Conservation (phyloP, 2,797 vertebrate species). For the Serranus cabrilla region DNA sequence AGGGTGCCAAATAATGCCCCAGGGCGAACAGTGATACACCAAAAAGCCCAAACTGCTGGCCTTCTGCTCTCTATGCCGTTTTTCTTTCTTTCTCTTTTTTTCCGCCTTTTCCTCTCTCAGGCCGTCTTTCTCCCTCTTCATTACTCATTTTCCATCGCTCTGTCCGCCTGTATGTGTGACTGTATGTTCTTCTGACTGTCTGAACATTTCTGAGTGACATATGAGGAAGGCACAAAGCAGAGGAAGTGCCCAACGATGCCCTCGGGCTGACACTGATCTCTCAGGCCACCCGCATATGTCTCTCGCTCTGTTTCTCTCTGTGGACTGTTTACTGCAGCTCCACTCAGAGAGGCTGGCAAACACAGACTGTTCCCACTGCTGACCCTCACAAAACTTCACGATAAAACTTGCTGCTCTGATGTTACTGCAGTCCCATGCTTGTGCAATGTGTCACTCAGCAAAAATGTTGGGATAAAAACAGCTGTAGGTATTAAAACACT, state of each 20-base stretch:
- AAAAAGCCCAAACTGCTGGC: constrained; percentile 58
- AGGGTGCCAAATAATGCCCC: constrained; percentile 69
- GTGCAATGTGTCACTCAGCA: constrained; percentile 42
- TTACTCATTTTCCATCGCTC: constrained; percentile 63
- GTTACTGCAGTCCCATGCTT: constrained; percentile 18
- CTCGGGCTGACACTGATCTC: constrained; percentile 74
- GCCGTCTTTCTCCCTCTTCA: constrained; percentile 28
- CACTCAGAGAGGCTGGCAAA: constrained; percentile 35
- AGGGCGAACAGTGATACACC: constrained; percentile 61
- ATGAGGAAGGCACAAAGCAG: constrained; percentile 71
- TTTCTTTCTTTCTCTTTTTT: neutral
- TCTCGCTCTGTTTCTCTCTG: constrained; percentile 41
- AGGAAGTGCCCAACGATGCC: constrained; percentile 75
- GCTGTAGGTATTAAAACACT: constrained; percentile 33
- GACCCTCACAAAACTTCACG: constrained; percentile 25
- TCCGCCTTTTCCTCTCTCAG: constrained; percentile 11
- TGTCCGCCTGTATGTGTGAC: constrained; percentile 40
- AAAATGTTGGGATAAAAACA: constrained; percentile 37
- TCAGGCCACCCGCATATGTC: constrained; percentile 58
- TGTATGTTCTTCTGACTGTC: constrained; percentile 46
- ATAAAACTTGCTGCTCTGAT: constrained; percentile 22
- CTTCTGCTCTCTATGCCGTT: constrained; percentile 28
- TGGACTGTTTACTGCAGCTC: constrained; percentile 52
- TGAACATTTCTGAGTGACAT: constrained; percentile 68
- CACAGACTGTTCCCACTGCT: constrained; percentile 36